Conservation (phyloP, 2,888 invertebrate genomes). For the Drosophila kanekoi region DNA sequence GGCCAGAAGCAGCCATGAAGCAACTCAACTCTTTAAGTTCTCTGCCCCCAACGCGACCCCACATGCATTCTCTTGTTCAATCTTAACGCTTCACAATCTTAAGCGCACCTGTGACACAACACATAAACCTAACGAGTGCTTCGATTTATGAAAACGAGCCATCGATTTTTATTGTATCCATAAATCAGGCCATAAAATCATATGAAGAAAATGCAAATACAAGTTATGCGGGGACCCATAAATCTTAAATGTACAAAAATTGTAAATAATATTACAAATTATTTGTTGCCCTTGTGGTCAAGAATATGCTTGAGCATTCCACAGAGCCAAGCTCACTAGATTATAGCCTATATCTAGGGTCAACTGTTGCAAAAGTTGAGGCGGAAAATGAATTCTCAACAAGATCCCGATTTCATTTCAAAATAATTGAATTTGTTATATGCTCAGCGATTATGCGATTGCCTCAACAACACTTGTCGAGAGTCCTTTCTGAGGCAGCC, state of each 20-base stretch:
- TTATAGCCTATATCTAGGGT: too few species aligned
- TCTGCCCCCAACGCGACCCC: background rate
- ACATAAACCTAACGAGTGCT: constrained; percentile 57
- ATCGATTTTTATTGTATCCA: constrained; percentile 54
- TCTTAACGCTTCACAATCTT: constrained; percentile 47
- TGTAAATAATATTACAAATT: constrained; percentile 18
- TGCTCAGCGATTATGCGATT: constrained; percentile 1
- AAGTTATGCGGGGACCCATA: constrained; percentile 28
- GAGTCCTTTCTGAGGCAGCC: background rate
- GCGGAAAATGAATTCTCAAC: too few species aligned
- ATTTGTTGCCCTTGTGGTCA: background rate
- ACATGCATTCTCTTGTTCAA: constrained; percentile 21
- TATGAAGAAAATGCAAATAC: constrained; percentile 37
- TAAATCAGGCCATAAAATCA: constrained; percentile 62
- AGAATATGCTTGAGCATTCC: background rate
- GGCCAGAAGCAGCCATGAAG: constrained; percentile 36
- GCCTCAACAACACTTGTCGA: constrained; percentile 4
- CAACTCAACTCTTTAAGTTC: constrained; percentile 24
- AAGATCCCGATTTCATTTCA: too few species aligned
- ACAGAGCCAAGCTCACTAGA: too few species aligned
- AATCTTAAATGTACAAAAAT: constrained; percentile 33
- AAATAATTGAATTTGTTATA: constrained; percentile 6
- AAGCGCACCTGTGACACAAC: constrained; percentile 71
- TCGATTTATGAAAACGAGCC: constrained; percentile 48
- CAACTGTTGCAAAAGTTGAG: too few species aligned